phyloP scores from a whole-genome alignment of 2,113 vertebrate species.

The Cyanoderma ruficeps region DNA sequence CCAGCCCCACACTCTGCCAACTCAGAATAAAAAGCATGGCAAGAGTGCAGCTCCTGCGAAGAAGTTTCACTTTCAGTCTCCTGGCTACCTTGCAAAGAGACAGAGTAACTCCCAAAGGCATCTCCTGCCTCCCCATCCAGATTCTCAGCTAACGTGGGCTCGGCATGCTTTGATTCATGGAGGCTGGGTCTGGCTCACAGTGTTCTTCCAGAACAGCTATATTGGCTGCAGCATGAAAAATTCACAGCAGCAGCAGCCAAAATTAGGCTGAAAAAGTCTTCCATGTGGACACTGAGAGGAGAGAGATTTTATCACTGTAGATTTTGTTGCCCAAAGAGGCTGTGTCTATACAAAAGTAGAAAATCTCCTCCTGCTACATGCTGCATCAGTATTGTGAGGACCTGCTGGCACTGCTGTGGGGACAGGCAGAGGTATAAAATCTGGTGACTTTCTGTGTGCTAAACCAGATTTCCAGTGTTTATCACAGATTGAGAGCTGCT shows the following conservation, averaged over 20 bases:
- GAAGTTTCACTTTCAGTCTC: slow-evolving; percentile 24
- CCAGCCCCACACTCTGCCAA: not conserved
- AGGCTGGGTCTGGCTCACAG: not conserved
- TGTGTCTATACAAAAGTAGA: not conserved
- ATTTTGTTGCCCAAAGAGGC: not conserved
- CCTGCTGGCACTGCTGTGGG: not conserved
- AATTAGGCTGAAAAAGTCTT: slow-evolving; percentile 26
- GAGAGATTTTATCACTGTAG: not conserved
- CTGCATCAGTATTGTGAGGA: not conserved
- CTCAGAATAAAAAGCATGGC: not conserved
- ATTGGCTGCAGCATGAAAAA: slow-evolving; percentile 21
- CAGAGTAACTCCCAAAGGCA: slow-evolving; percentile 20
- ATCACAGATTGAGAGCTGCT: not conserved
- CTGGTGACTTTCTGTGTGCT: not conserved
- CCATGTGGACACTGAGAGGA: not conserved
- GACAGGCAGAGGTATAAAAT: not conserved
- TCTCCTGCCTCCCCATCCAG: slow-evolving; percentile 1
- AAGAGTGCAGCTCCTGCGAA: not conserved
- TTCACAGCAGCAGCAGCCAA: not conserved
- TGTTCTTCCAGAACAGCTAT: slow-evolving; percentile 28
- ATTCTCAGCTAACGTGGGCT: not conserved
- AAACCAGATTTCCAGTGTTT: not conserved
- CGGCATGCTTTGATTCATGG: slow-evolving; percentile 5
- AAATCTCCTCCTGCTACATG: not conserved
- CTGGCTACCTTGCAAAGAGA: slow-evolving; percentile 9